Percentiles rank a stretch among this genome's conserved stretches.
Conservation (phyloP, 2,113 vertebrate species). For the Anseranas semipalmata region DNA sequence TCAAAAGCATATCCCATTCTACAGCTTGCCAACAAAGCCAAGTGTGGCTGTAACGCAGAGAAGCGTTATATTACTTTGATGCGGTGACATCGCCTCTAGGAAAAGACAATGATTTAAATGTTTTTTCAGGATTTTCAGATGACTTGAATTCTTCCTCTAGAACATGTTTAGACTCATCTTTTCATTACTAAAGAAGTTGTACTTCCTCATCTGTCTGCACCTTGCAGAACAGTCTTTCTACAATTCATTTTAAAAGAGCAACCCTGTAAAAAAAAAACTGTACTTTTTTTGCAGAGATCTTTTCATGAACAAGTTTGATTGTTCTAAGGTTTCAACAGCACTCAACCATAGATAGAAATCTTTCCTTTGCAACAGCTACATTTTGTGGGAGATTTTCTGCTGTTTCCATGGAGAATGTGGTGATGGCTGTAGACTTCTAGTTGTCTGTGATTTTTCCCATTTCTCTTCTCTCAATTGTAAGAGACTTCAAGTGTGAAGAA, state of each 20-base stretch:
- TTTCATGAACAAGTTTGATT: background rate
- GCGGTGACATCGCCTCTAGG: background rate
- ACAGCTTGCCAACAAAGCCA: background rate
- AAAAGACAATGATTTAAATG: background rate
- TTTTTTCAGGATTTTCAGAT: background rate
- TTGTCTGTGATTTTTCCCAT: background rate
- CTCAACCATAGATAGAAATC: background rate
- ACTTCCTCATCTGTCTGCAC: background rate
- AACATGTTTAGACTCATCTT: background rate
- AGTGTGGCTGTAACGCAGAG: background rate
- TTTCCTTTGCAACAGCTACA: background rate
- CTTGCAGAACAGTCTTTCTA: background rate
- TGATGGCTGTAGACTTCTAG: background rate
- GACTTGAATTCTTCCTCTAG: background rate
- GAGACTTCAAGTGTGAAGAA: background rate
- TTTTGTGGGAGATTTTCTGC: background rate
- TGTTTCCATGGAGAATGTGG: background rate
- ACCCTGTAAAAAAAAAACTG: background rate
- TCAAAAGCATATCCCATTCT: background rate
- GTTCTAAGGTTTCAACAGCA: background rate
- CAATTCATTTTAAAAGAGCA: background rate
- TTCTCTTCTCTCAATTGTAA: background rate
- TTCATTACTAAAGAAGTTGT: background rate
- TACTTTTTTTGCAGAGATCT: background rate
- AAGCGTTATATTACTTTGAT: background rate